Evolutionary conservation across 1,140 invertebrate species (phyloP), one percentile per base, ranked within the genome.

Genomic region (Zaprionus ghesquierei): DNA sequence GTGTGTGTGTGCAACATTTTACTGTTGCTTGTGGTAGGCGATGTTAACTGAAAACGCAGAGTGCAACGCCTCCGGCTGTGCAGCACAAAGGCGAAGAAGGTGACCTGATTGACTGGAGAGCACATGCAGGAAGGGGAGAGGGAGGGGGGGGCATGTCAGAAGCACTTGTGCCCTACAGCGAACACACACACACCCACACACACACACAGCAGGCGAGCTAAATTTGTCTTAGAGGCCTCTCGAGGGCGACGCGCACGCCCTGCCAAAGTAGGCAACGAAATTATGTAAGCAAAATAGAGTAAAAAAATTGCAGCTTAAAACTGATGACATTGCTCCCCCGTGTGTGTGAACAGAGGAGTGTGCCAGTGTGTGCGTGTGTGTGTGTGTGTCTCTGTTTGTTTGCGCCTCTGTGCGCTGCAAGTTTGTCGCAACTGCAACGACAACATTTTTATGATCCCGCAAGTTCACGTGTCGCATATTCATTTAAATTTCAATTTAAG

Each of bases 401-500:
- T 35, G 59, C n/a, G n/a, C n/a, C n/a, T 25, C 49, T 63, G 51
- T 64, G 53, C 56, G 51, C 66, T 53, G 69, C 62, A 66, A 66
- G 54, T 58, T 65, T 65, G 69, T 27, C 31, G 60, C 35, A 63
- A 69, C 25, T 69, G 56, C 59, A 54, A 31, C 60, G 9, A 56
- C 41, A 22, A 56, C 27, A 50, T 64, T 65, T 70, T 38, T 70
- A 56, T 56, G 50, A 54, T 23, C 49, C n/a, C 33, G 23, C 46
- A 44, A 31, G 29, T 58, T 49, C 46, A 41, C 54, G 64, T 58
- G 54, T 53, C 33, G 55, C 60, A 82, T 60, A 79, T 81, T 78
- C 75, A 81, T 84, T 79, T 82, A 66, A 81, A 81, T 81, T 81
- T 81, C 56, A 78, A 82, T 82, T 81, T 79, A 62, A 78, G 55